A percentile compares a stretch with the other conserved stretches of the same genome.
These are phyloP conservation scores for Amiota mariae DNA, from an alignment of 2,888 invertebrate genomes.

Conservation along the genomic window DNA sequence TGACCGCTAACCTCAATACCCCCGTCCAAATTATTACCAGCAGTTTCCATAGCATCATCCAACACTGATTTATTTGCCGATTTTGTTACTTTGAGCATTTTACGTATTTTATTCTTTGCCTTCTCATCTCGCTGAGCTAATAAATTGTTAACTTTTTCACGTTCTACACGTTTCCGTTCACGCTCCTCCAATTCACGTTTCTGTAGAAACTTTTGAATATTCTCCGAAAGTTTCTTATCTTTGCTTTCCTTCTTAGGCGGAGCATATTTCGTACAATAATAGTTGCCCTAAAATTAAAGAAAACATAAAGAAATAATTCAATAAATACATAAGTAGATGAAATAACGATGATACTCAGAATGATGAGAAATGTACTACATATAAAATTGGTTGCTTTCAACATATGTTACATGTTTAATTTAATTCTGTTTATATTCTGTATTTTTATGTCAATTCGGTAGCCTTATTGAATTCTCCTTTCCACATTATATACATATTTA, in stretches of 20 bases:
- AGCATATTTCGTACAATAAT: conserved; percentile 85
- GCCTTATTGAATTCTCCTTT: not conserved
- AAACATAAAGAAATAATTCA: not conserved
- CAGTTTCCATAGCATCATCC: conserved; percentile 84
- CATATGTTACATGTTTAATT: conserved; percentile 1
- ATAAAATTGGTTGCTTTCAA: not conserved
- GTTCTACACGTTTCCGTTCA: conserved; percentile 78
- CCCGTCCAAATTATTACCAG: conserved; percentile 81
- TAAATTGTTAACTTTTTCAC: conserved; percentile 79
- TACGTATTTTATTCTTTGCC: conserved; percentile 82
- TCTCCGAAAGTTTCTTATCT: conserved; percentile 80
- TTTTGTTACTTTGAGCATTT: conserved; percentile 89
- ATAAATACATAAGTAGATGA: no score
- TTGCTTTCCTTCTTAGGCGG: conserved; percentile 87
- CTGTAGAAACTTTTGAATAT: conserved; percentile 87
- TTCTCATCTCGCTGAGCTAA: conserved; percentile 82
- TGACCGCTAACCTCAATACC: conserved; percentile 85
- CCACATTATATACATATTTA: not conserved
- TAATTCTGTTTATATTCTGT: not conserved
- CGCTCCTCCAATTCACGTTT: conserved; percentile 87
- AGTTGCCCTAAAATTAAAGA: conserved; percentile 74
- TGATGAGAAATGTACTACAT: no score
- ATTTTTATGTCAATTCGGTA: no score
- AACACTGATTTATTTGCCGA: conserved; percentile 91
- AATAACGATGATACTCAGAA: no score